These are phyloP conservation scores for Holacanthus passer DNA, from an alignment of 2,113 vertebrate genomes.

Conservation along the genomic window DNA sequence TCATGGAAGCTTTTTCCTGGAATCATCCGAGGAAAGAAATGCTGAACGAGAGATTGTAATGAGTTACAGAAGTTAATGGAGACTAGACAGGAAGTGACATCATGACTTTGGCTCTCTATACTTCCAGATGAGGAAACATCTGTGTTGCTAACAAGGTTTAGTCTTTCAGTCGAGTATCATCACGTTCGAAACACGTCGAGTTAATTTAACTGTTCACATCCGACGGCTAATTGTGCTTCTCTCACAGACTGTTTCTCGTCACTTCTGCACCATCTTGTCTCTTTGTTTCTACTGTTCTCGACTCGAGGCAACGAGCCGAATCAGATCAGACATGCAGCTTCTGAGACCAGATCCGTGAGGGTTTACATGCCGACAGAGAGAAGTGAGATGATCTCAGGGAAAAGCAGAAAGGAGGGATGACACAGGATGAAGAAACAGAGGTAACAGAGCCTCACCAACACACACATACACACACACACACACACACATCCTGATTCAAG, in stretches of 20 bases:
- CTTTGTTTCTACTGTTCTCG: not conserved
- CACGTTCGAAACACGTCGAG: too few species aligned
- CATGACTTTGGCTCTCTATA: too few species aligned
- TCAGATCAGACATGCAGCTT: not conserved
- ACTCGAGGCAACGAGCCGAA: not conserved
- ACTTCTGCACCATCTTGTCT: not conserved
- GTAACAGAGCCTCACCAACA: slow-evolving; percentile 1
- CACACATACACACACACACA: not conserved
- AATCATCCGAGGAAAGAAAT: too few species aligned
- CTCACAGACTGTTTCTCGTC: not conserved
- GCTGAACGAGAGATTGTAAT: too few species aligned
- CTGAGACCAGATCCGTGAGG: not conserved
- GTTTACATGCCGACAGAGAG: not conserved
- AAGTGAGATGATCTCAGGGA: not conserved
- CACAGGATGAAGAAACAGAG: not conserved
- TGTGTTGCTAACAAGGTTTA: too few species aligned
- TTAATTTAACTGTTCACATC: not conserved
- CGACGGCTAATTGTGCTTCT: not conserved
- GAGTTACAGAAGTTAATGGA: too few species aligned
- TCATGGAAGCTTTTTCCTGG: too few species aligned
- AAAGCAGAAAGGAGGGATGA: not conserved
- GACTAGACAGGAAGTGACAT: too few species aligned
- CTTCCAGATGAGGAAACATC: too few species aligned
- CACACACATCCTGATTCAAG: not conserved
- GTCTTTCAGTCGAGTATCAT: too few species aligned